Evolutionary conservation across 2,888 invertebrate genomes (phyloP), one percentile per base, ranked within the genome.

Genomic region (Acronicta alni): DNA sequence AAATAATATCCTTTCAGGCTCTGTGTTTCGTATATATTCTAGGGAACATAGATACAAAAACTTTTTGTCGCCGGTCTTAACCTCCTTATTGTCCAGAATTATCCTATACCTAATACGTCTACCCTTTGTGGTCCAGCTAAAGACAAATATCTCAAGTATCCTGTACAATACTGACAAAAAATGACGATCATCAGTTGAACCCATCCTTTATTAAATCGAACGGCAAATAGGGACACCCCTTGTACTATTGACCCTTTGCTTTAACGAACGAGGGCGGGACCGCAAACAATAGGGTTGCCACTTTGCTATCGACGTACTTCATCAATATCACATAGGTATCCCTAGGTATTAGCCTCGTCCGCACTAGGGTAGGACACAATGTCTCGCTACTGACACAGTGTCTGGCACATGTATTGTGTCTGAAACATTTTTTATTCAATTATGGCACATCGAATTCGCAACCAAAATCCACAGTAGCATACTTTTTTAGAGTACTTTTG

Each of bases 151-250:
- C 35, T 12, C 20, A 20, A 8, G 39, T 44, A 35, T 32, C 38
- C 39, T 23, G 37, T 43, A 69, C 59, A 71, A 54, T 17, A 18
- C 26, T 41, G n/a, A 39, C 49, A 45, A 69, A 67, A 57, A 73
- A 49, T 63, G 47, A 32, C 66, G 37, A 43, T 53, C 54, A 59
- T 70, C 65, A 38, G 52, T 59, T 41, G 49, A 57, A 47, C 26
- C 67, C 53, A 67, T 65, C 62, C 77, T 67, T 71, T 81, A 77
- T 79, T 79, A 75, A 80, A 69, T 70, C 70, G 76, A 60, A 67
- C 57, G 52, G 71, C 75, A 83, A 82, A 83, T 77, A 81, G 70
- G 71, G 56, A 54, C 77, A 67, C 73, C 67, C 71, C 53, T 61
- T 46, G 70, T 67, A 65, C 59, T 79, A 62, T 83, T 77, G 81